Evolutionary conservation across 1,140 invertebrate genomes (phyloP), one percentile per base, ranked within the genome.

Genomic region (Hesperophylax magnus): DNA sequence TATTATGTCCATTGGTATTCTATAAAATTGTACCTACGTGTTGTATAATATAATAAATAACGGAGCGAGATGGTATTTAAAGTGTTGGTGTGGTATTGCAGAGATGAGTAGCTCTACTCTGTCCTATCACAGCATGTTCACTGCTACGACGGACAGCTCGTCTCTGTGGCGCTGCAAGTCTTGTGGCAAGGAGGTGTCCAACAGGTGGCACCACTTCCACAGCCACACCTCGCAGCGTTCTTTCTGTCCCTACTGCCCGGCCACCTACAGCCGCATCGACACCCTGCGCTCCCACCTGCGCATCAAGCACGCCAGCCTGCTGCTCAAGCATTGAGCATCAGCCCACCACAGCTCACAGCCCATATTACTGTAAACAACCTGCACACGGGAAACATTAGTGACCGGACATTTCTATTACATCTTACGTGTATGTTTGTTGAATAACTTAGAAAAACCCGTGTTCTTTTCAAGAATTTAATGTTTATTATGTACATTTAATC

Each of bases 191-290:
- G 93, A 95, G 90, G 95, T 96, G 77, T 94, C 95, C 86, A 96
- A 96, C 89, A 91, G 95, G 85, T 96, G 95, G 95, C 95, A 97
- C 88, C 95, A 96, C 89, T 95, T 93, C 89, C 95, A 96, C 89
- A 95, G 94, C 82, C 95, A 96, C 88, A 95, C 93, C 56, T 92
- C 93, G 67, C 93, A 95, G 88, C 91, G 95, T 82, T 95, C 94
- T 81, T 92, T 92, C 84, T 96, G 95, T 87, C 95, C 95, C 52
- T 95, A 95, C 87, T 97, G 95, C 89, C 93, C 94, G 79, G 94
- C 95, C 84, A 95, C 94, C 61, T 97, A 96, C 91, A 96, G 94
- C 90, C 93, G 95, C 86, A 95, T 95, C 86, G 95, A 97, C 90
- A 96, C 94, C 20, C 90, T 96, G 84, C 92, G 94, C 85, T 93